Evolutionary conservation across 37 sponge, comb jelly and placozoan genomes (phyloP).

Genomic region (Cliona cf. orientalis): DNA sequence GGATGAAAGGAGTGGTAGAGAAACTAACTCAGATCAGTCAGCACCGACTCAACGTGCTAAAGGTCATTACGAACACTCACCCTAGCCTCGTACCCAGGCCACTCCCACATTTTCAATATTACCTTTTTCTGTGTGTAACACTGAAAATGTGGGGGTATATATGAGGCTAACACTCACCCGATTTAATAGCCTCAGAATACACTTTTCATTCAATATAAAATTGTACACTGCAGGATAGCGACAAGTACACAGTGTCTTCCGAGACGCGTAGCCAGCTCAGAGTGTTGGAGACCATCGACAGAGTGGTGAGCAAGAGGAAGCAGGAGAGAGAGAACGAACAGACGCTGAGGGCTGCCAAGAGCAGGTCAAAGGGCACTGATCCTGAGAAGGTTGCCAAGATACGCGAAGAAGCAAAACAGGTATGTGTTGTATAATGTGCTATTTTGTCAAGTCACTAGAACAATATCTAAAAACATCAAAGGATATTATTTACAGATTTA

Average conservation of each 20-base stretch:
- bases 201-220: not conserved
- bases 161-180: not conserved
- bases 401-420: slow-evolving; percentile 85
- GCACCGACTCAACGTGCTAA: slow-evolving; percentile 70
- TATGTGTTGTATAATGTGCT: no score
- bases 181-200: not conserved
- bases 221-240: slow-evolving; percentile 59
- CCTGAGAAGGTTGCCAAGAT: slow-evolving; percentile 79
- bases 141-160: not conserved
- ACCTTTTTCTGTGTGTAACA: not conserved
- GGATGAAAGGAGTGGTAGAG: slow-evolving; percentile 65
- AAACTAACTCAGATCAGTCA: slow-evolving; percentile 73
- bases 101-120: not conserved
- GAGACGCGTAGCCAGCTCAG: slow-evolving; percentile 69
- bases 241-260: slow-evolving; percentile 35
- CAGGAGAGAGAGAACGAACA: slow-evolving; percentile 80
- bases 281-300: slow-evolving; percentile 78
- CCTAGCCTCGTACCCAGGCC: not conserved
- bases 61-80: slow-evolving; percentile 38
- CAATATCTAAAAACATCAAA: no score
- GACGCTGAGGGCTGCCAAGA: slow-evolving; percentile 78
- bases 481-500: no score
- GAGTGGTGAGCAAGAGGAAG: slow-evolving; percentile 47
- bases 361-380: slow-evolving; percentile 74
- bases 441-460: no score